Evolutionary conservation across 2,888 invertebrate species (phyloP).

Genomic region (Clostera curtula): DNA sequence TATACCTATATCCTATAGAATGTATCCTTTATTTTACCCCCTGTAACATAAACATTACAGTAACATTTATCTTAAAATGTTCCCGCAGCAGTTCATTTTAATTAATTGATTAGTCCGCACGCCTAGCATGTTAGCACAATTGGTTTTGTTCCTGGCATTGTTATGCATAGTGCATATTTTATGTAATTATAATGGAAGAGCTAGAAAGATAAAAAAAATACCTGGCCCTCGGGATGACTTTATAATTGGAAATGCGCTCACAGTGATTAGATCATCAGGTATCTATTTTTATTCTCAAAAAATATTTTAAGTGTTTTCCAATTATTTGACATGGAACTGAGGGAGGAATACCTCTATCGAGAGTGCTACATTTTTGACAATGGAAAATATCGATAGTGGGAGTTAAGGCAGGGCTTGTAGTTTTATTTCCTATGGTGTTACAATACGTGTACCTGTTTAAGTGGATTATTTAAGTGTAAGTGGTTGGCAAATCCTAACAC

Average conservation of each 20-base stretch:
- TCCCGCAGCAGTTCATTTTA: slow-evolving; percentile 5
- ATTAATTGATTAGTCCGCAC: neutral
- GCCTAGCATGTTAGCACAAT: slow-evolving; percentile 17
- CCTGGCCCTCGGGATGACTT: slow-evolving; percentile 36
- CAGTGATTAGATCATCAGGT: slow-evolving; percentile 28
- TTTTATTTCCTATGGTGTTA: no score
- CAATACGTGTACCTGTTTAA: no score
- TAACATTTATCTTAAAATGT: no score
- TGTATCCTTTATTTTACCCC: no score
- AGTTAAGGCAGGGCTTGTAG: no score
- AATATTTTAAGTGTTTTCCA: neutral
- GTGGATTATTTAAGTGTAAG: no score
- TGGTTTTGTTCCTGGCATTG: slow-evolving; percentile 9
- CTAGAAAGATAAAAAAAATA: slow-evolving; percentile 28
- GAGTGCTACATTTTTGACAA: no score
- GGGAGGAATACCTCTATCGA: no score
- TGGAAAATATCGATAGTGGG: no score
- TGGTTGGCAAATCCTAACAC: neutral
- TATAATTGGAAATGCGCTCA: slow-evolving; percentile 29
- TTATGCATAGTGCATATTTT: slow-evolving; percentile 19
- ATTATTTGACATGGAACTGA: no score
- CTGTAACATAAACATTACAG: no score
- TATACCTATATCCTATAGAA: no score
- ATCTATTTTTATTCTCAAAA: slow-evolving; percentile 1
- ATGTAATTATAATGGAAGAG: slow-evolving; percentile 23